Evolutionary conservation across 2,113 vertebrate genomes (phyloP), one percentile per base, ranked within the genome.

Genomic region (Daubentonia madagascariensis): DNA sequence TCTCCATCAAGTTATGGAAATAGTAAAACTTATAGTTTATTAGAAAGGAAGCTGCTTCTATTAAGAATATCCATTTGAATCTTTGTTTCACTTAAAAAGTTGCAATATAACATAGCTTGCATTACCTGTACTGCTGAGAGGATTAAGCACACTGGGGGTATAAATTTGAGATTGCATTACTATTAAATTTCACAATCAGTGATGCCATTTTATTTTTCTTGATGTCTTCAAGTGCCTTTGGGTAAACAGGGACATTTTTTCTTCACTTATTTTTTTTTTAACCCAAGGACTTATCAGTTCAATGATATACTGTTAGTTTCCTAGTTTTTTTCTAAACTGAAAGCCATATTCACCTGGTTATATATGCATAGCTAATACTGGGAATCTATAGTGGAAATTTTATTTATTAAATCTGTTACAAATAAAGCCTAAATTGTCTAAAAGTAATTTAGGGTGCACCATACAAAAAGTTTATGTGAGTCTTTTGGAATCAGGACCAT

Each of bases 171-270:
- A 81, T 28, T 89, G 63, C 45, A 76, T 12, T 92, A 78, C 73
- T 96, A 61, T 17, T 88, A 59, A 84, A 96, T 84, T 75, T 90
- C 88, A 96, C 94, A 88, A 84, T 89, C 89, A 92, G 0, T 91
- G 48, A 97, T 91, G 45, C 67, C 87, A 88, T 85, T 94, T 14
- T 80, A 59, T 80, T 91, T 94, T 95, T 63, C 87, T 85, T 94
- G 54, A 65, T 78, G n/a, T 97, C 72, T 95, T 96, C 90, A 97
- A 98, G 98, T 98, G 98, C 98, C 97, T 98, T 98, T 95, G 65
- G 96, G 45, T 92, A 89, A 98, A 92, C 80, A 89, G 86, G 70
- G 75, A 86, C 52, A 87, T 78, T 88, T 45, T 63, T 91, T 91
- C 11, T 91, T 91, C 11, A 2, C 18, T n/a, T n/a, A n/a, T 37